Evolutionary conservation across 1,140 invertebrate genomes (phyloP), one percentile per base, ranked within the genome.

Genomic region (Zophobas morio): DNA sequence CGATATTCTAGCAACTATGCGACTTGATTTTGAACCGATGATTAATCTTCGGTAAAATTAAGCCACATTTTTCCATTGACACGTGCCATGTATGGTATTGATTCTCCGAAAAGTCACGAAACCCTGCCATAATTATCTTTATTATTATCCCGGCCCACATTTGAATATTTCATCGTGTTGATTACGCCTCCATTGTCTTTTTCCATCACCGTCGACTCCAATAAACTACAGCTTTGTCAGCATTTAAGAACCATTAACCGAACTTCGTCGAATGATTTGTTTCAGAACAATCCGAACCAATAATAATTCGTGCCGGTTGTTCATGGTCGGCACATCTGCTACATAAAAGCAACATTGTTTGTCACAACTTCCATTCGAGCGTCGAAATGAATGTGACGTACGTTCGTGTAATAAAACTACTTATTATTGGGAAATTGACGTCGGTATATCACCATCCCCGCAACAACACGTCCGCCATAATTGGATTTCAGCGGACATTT

Each of bases 361-460:
- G 37, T 42, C 40, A 66, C 60, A 42, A 32, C 37, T 66, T 66
- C 60, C 60, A 66, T 66, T 66, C 42, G 42, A 42, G 42, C 39
- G 20, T 40, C 39, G 37, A 66, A 42, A 40, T 66, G 60, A 66
- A 66, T 42, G 60, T 42, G 60, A 66, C 33, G 39, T 42, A 66
- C 60, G 60, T 60, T 60, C 56, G 56, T 39, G 36, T 46, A 66
- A 66, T 66, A 66, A 42, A 66, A 66, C 60, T 66, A 66, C 60
- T 66, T 66, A 66, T 42, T 66, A 66, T 42, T 66, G 60, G 35
- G 42, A 46, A 56, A 66, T 37, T 66, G 37, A 40, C 39, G 39
- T 63, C 39, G 8, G 42, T 32, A 66, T 66, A 20, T 66, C 60
- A 39, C 54, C 34, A 5, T 34, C 20, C 34, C 36, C 37, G 35